Evolutionary conservation across 2,797 vertebrate species (phyloP), one percentile per base, ranked within the genome.

Genomic region (Enteromius radiatus): DNA sequence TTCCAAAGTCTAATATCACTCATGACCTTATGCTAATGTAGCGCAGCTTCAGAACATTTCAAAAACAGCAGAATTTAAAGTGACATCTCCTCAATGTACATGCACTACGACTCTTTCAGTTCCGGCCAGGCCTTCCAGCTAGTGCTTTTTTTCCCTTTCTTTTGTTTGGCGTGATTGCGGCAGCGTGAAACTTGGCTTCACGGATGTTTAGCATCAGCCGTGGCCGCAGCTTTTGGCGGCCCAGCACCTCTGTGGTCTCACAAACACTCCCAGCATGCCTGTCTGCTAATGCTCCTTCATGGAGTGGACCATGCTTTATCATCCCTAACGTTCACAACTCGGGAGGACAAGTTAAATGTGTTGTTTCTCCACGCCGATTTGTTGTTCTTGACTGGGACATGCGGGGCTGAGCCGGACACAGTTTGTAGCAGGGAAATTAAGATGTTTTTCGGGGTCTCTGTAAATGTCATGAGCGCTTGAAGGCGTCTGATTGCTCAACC

Each of bases 401-500:
- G 23, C n/a, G 26, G 3, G 2, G 73, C 78, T 74, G 68, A 17
- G 19, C 17, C 88, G 89, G 90, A 91, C 87, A 88, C 31, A 94
- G 91, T 93, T 41, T 89, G 84, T 89, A 90, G 88, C 90, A 84
- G 88, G 88, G 61, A 91, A 91, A 93, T 86, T 89, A 89, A 92
- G 85, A 75, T 88, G 84, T 85, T 88, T 89, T 89, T 85, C 84
- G 82, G 61, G 61, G 69, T 90, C 89, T 92, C 91, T 91, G 89
- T 93, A 94, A 94, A 93, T 94, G 93, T 93, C 92, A 93, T 88
- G 89, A 90, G 84, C 89, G 90, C 91, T 90, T 88, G 86, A 88
- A 92, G 88, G 87, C 87, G 87, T 92, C 90, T 90, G 91, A 93
- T 93, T 92, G 90, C 89, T 88, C 88, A 81, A 87, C 90, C 91